phyloP scores from a whole-genome alignment of 2,797 vertebrate species.

The Sternarchorhynchus goeldii region DNA sequence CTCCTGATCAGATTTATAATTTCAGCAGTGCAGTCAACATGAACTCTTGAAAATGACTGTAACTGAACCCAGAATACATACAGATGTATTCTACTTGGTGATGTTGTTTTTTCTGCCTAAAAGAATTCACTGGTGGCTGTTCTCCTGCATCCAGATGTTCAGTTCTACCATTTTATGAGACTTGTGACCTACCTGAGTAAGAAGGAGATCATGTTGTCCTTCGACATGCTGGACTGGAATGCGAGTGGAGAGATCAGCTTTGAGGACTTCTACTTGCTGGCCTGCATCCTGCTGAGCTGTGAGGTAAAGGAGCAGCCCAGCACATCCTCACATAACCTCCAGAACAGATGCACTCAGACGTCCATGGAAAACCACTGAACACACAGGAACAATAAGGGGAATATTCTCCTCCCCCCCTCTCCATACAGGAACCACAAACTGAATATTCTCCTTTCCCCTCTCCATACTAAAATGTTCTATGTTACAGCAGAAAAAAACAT shows the following conservation, averaged over 20 bases:
- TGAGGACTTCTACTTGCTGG: constrained; percentile 62
- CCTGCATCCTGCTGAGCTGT: constrained; percentile 61
- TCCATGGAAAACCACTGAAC: background rate
- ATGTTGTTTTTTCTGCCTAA: background rate
- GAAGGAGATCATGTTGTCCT: constrained; percentile 57
- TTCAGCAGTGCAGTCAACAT: background rate
- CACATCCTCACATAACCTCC: constrained; percentile 12
- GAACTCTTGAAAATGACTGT: background rate
- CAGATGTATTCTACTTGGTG: background rate
- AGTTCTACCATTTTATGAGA: constrained; percentile 64
- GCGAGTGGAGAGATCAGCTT: constrained; percentile 58
- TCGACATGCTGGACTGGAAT: constrained; percentile 60
- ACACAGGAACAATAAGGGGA: no score
- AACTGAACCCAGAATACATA: background rate
- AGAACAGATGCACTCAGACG: background rate
- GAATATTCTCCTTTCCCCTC: no score
- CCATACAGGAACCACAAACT: no score
- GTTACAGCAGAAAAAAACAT: no score
- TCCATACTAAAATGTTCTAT: no score
- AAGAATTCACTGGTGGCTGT: background rate
- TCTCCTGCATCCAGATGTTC: constrained; percentile 54
- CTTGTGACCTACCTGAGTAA: constrained; percentile 46
- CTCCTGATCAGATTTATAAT: background rate
- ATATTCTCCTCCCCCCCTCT: no score
- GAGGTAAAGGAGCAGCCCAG: constrained; percentile 47